Percentiles rank a stretch among this genome's conserved stretches.
Evolutionary conservation across 2,113 vertebrate species (phyloP).

Genomic region (Scalopus aquaticus): DNA sequence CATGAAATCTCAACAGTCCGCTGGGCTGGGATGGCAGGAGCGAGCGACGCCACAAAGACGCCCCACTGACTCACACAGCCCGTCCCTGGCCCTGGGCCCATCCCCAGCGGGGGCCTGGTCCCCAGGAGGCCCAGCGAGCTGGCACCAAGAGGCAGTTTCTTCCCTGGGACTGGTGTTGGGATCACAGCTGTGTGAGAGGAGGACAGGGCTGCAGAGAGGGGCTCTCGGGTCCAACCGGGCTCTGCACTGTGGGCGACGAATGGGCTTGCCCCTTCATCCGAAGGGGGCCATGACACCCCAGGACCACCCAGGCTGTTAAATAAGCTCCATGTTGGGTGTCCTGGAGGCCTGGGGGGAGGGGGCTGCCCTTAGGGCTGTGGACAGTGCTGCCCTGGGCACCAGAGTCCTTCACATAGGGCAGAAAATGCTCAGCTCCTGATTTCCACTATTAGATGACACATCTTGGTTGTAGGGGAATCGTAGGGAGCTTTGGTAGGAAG

Average conservation of each 20-base stretch:
- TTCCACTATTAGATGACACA: neutral
- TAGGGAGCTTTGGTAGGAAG: neutral
- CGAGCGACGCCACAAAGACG: slow-evolving; percentile 13
- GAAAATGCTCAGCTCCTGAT: neutral
- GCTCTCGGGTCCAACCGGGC: neutral
- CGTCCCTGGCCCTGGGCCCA: slow-evolving; percentile 45
- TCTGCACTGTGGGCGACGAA: neutral
- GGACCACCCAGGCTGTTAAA: slow-evolving; percentile 1
- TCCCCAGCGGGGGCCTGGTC: neutral
- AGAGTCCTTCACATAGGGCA: neutral
- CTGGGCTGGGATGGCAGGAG: slow-evolving; percentile 13
- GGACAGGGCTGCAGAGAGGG: neutral
- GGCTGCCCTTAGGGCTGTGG: neutral
- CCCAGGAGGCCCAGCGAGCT: slow-evolving; percentile 3
- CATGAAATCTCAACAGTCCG: neutral
- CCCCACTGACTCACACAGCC: slow-evolving; percentile 33
- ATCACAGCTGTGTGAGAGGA: neutral
- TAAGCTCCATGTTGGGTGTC: neutral
- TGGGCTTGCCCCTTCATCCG: neutral
- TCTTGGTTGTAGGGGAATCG: neutral
- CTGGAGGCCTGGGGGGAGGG: neutral
- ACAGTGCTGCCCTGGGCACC: neutral
- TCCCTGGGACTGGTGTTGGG: neutral
- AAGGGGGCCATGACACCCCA: neutral
- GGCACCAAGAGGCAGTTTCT: slow-evolving; percentile 31